Percentiles rank a stretch among this genome's conserved stretches.
Conservation (phyloP, 92 coral and sea anemone species). For the Epizoanthus ramosus region DNA sequence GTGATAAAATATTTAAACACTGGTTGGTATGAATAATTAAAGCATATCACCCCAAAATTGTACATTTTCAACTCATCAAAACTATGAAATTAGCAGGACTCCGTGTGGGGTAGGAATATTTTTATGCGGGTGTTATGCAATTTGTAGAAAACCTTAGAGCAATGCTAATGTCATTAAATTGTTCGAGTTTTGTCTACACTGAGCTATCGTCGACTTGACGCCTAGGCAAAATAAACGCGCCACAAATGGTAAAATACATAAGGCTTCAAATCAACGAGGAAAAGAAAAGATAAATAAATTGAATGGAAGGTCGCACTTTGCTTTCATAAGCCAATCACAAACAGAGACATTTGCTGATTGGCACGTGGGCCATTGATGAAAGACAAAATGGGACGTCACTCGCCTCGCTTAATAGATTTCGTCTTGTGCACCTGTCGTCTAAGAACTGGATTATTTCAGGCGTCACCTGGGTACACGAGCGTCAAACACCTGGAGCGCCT, state of each 20-base stretch:
- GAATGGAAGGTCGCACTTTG: conserved; percentile 45
- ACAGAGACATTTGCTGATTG: conserved; percentile 28
- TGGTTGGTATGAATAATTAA: conserved; percentile 50
- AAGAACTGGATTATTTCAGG: conserved; percentile 48
- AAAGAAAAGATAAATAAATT: conserved; percentile 41
- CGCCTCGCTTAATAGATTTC: conserved; percentile 67
- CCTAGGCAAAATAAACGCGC: conserved; percentile 11
- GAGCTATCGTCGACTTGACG: conserved; percentile 2
- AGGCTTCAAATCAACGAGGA: conserved; percentile 18
- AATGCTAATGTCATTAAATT: conserved; percentile 41
- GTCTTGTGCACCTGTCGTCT: conserved; percentile 76
- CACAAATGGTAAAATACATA: conserved; percentile 13
- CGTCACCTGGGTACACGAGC: conserved; percentile 69
- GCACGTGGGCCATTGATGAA: conserved; percentile 57
- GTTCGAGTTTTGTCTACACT: background rate
- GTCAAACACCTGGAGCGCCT: conserved; percentile 55
- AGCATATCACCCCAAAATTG: conserved; percentile 44
- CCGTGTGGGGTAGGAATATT: conserved; percentile 4
- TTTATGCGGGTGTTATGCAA: background rate
- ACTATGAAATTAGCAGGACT: conserved; percentile 50
- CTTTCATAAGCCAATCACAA: conserved; percentile 55
- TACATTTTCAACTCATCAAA: conserved; percentile 54
- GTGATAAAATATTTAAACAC: conserved; percentile 65
- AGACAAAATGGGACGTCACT: conserved; percentile 47
- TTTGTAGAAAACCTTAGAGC: background rate